A percentile compares a stretch with the other conserved stretches of the same genome.
These are phyloP conservation scores for Gymnothorax javanicus DNA, from an alignment of 2,797 vertebrate species.

Conservation along the genomic window DNA sequence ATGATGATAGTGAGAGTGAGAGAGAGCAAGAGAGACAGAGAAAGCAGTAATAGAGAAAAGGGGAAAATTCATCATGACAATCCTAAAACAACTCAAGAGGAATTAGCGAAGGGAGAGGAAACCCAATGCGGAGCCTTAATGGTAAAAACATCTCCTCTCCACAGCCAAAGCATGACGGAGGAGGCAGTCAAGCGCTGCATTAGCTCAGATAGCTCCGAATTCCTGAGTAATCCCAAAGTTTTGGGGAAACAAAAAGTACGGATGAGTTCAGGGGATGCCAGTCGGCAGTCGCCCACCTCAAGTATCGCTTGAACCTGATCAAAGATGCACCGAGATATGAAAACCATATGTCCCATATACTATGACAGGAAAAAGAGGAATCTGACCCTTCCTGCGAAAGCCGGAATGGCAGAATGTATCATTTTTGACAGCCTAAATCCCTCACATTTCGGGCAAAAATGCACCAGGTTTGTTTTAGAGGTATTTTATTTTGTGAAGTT, in stretches of 20 bases:
- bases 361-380: background rate
- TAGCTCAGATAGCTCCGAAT: background rate
- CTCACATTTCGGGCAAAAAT: background rate
- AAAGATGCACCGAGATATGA: background rate
- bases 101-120: background rate
- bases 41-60: background rate
- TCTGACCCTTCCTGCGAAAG: background rate
- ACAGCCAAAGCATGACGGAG: background rate
- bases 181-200: background rate
- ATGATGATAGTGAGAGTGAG: background rate
- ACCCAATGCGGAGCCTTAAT: background rate
- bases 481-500: background rate
- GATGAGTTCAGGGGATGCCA: background rate
- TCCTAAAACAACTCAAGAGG: background rate
- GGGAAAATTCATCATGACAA: background rate
- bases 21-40: background rate
- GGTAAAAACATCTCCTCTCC: background rate
- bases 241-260: background rate
- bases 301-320: background rate
- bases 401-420: conserved; percentile 13
- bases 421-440: conserved; percentile 10
- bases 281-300: background rate
- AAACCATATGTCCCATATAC: background rate
- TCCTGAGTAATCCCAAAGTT: background rate
- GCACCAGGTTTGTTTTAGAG: background rate